These are phyloP conservation scores for Passer montanus DNA, from an alignment of 2,113 vertebrate genomes.

Conservation along the genomic window DNA sequence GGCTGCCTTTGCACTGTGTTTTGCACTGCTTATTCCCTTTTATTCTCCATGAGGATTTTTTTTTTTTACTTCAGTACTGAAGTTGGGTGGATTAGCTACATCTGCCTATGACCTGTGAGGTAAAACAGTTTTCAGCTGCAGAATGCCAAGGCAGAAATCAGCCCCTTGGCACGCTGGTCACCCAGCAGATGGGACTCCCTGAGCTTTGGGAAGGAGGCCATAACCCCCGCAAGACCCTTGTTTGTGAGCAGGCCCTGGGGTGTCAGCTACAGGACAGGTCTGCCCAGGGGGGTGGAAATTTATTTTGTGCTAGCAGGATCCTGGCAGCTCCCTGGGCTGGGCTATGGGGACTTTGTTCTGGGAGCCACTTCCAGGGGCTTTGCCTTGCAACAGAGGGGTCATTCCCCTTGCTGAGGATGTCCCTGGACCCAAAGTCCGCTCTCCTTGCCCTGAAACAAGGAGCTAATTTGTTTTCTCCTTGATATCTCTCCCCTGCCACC, in stretches of 20 bases:
- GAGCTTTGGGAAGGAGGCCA: background rate
- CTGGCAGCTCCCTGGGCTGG: background rate
- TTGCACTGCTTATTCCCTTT: background rate
- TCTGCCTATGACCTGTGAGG: background rate
- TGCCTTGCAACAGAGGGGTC: background rate
- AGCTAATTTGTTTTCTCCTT: background rate
- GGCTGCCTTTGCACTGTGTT: background rate
- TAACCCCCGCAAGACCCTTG: background rate
- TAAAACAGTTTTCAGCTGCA: background rate
- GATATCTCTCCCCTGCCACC: background rate
- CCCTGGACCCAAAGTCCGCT: fast-evolving
- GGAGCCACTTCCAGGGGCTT: background rate
- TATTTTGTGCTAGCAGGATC: background rate
- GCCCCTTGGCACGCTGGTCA: background rate
- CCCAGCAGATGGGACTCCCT: background rate
- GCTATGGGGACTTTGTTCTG: background rate
- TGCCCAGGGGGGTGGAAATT: background rate
- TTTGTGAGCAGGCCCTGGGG: background rate
- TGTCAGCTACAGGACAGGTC: background rate
- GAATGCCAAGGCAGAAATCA: background rate
- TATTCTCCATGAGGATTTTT: background rate
- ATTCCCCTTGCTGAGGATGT: fast-evolving
- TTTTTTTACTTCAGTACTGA: background rate
- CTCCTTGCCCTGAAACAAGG: background rate
- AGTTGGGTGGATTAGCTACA: background rate